Evolutionary conservation across 2,113 vertebrate species (phyloP), one percentile per base, ranked within the genome.

Genomic region (Lipophrys pholis): DNA sequence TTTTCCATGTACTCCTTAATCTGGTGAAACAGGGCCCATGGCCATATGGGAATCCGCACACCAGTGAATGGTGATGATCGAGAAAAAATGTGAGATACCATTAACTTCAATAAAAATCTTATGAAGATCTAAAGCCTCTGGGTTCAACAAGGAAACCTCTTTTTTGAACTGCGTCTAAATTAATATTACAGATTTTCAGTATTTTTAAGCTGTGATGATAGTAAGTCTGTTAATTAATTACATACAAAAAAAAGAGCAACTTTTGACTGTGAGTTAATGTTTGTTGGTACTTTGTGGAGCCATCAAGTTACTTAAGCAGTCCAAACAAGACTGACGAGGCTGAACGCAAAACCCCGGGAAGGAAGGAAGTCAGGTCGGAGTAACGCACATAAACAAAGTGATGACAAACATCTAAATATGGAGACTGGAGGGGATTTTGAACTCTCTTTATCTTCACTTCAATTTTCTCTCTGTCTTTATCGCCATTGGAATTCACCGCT

Each of bases 381-480:
- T 78, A 83, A 84, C 85, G 81, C 59, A 82, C 78, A 87, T 73
- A 84, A 66, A 85, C 58, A 78, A 71, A 88, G 48, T 81, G 64
- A 83, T 82, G 59, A 87, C 73, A 89, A 82, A 86, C 69, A 84
- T 82, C 39, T 88, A 85, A 85, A 89, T 76, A 76, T 80, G 82
- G 84, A 84, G 72, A 82, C 87, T 81, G 55, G 73, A 84, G 69
- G 85, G 87, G 80, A 80, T 85, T 81, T 84, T 12, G 70, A 72
- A 73, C 68, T 75, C 57, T 82, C 52, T 89, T 87, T 77, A 84
- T 80, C 81, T 79, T 50, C 6, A 3, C 76, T 81, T 88, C 88
- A 57, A 76, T 85, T 86, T 76, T 74, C 56, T 60, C 56, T 87
- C 68, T 53, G 58, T 81, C 68, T 88, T 78, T 87, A 73, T 82